A percentile compares a stretch with the other conserved stretches of the same genome.
Conservation (phyloP, 2,888 invertebrate genomes). For the Watsonalla binaria region DNA sequence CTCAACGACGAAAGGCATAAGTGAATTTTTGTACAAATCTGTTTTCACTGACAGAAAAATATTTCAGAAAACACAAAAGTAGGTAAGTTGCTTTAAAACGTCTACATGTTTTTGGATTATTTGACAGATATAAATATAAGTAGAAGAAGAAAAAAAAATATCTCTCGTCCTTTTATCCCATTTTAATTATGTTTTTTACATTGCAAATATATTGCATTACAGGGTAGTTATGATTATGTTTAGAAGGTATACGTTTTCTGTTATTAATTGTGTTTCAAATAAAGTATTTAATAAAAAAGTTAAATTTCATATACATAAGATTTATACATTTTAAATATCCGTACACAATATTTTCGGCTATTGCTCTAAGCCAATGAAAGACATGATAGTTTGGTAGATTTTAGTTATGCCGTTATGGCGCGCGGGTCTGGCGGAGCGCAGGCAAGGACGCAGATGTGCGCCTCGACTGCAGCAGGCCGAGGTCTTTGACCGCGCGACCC, state of each 20-base stretch:
- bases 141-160: too few relatives aligned
- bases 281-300: too few relatives aligned
- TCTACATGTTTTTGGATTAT: too few relatives aligned
- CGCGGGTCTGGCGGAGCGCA: background rate
- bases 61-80: too few relatives aligned
- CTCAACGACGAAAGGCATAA: constrained; percentile 7
- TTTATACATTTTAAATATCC: background rate
- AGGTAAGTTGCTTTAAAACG: background rate
- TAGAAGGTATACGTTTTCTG: too few relatives aligned
- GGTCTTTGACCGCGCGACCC: constrained; percentile 68
- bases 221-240: too few relatives aligned
- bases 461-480: constrained; percentile 52
- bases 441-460: constrained; percentile 43
- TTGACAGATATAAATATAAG: too few relatives aligned
- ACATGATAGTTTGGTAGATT: background rate
- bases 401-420: background rate
- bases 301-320: too few relatives aligned
- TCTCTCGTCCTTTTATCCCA: too few relatives aligned
- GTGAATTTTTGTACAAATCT: background rate
- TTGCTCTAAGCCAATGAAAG: background rate
- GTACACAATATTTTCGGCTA: constrained; percentile 19
- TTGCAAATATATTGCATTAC: too few relatives aligned
- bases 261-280: too few relatives aligned
- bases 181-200: too few relatives aligned
- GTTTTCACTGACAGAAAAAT: background rate